Conservation (phyloP, 2,888 invertebrate species). For the Cephus nigrinus region DNA sequence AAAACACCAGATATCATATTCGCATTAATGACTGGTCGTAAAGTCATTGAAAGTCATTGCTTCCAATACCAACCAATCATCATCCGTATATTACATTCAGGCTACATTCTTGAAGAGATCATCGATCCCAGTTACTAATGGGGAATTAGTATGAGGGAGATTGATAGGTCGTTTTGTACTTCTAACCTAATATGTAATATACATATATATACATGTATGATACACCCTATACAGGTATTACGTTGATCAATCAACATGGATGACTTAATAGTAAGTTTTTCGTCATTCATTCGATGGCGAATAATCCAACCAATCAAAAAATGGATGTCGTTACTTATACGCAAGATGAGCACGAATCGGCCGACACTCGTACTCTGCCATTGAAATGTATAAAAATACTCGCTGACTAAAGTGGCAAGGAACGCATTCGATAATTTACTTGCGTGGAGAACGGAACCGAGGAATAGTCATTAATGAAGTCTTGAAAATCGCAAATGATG, state of each 20-base stretch:
- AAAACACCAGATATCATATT: background rate
- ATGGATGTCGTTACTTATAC: background rate
- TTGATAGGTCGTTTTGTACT: background rate
- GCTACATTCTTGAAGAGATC: background rate
- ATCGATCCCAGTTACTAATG: background rate
- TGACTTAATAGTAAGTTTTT: background rate
- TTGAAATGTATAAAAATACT: constrained; percentile 18
- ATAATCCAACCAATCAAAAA: background rate
- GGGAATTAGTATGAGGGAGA: background rate
- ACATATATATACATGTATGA: background rate
- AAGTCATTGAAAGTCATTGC: background rate
- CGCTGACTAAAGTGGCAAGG: constrained; percentile 21
- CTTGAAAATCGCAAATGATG: background rate
- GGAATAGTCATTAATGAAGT: background rate
- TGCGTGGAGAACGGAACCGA: constrained; percentile 8
- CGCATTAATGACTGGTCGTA: background rate
- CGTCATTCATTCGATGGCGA: background rate
- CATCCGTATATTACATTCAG: background rate
- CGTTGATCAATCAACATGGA: background rate
- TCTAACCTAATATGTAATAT: background rate
- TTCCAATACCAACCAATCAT: background rate
- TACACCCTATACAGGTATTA: background rate
- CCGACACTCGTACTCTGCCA: background rate
- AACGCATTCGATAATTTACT: constrained; percentile 20
- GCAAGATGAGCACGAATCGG: background rate